Conservation (phyloP, 2,888 invertebrate genomes). For the Agrenia bidenticulata region DNA sequence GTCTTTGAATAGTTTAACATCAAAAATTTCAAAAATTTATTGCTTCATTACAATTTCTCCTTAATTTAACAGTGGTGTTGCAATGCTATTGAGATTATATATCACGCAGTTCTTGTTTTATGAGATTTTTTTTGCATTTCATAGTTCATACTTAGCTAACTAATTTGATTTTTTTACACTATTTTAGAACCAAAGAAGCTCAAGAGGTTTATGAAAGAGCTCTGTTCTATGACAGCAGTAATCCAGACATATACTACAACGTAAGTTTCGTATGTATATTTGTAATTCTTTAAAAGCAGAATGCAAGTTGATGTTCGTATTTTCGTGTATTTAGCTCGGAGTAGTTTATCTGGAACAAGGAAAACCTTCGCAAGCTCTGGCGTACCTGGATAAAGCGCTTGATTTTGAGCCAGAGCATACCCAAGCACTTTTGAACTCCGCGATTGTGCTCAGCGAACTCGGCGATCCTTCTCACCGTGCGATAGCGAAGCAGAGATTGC, state of each 20-base stretch:
- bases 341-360: conserved; percentile 92
- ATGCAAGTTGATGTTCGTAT: conserved; percentile 2
- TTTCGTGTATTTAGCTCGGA: conserved; percentile 69
- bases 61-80: not conserved
- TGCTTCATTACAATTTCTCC: too few relatives aligned
- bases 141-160: too few relatives aligned
- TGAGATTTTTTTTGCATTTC: conserved; percentile 13
- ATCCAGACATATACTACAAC: conserved; percentile 93
- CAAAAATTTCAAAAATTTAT: too few relatives aligned
- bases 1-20: too few relatives aligned
- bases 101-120: not conserved
- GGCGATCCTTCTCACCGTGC: conserved; percentile 54
- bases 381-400: conserved; percentile 88
- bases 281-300: too few relatives aligned
- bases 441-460: conserved; percentile 72
- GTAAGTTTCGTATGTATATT: conserved; percentile 65
- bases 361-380: conserved; percentile 84
- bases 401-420: conserved; percentile 92
- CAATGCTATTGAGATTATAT: not conserved
- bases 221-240: conserved; percentile 85
- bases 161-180: too few relatives aligned
- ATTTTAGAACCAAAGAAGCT: conserved; percentile 81
- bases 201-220: conserved; percentile 93
- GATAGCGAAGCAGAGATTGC: conserved; percentile 73
- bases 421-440: conserved; percentile 91